These are phyloP conservation scores for Porites evermanni DNA, from an alignment of 92 coral and sea anemone species.

Conservation along the genomic window DNA sequence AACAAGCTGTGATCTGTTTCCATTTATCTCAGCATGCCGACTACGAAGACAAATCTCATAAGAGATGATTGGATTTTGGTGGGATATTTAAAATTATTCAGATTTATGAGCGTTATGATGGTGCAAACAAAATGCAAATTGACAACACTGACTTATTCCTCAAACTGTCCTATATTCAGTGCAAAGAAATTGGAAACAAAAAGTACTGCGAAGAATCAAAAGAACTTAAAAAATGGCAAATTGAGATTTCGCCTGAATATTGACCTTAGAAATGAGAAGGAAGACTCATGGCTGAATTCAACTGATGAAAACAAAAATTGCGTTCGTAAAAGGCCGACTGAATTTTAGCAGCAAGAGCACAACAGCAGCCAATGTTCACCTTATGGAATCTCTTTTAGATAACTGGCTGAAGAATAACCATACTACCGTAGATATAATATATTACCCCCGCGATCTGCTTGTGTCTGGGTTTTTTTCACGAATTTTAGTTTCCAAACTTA, in stretches of 20 bases:
- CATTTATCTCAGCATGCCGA: background rate
- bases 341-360: background rate
- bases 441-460: constrained; percentile 3
- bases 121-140: constrained; percentile 16
- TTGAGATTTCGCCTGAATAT: constrained; percentile 14
- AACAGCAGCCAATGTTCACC: background rate
- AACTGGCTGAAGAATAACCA: constrained; percentile 15
- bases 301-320: background rate
- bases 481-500: constrained; percentile 2
- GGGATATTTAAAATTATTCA: constrained; percentile 2
- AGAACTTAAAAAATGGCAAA: constrained; percentile 15
- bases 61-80: constrained; percentile 17
- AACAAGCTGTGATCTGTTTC: too few relatives aligned
- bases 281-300: constrained; percentile 3
- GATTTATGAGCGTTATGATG: background rate
- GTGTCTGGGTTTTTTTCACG: background rate
- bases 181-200: constrained; percentile 16
- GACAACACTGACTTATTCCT: constrained; percentile 7
- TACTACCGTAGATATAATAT: constrained; percentile 12
- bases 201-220: constrained; percentile 4
- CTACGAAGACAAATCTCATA: background rate
- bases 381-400: constrained; percentile 1
- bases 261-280: constrained; percentile 7
- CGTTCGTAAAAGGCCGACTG: background rate
- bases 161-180: constrained; percentile 1